Evolutionary conservation across 2,797 vertebrate genomes (phyloP).

Genomic region (Cyprinodon diabolis): DNA sequence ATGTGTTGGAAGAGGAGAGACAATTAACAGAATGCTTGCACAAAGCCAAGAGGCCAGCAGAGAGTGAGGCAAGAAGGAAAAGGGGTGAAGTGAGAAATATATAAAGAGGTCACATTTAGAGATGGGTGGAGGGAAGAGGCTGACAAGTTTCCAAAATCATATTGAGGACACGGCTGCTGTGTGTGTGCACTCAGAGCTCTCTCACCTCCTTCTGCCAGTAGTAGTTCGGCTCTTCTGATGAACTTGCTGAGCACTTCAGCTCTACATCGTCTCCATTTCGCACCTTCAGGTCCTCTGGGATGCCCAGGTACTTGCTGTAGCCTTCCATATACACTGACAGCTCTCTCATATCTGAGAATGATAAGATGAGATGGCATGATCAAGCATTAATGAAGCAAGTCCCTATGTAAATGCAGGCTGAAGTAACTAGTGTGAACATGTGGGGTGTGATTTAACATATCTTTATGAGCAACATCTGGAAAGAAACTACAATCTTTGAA

Average conservation of each 20-base stretch:
- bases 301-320: constrained; percentile 60
- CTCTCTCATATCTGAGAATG: constrained; percentile 71
- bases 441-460: constrained; percentile 29
- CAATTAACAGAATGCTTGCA: constrained; percentile 38
- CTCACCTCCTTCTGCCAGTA: constrained; percentile 82
- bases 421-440: constrained; percentile 8
- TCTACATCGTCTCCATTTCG: constrained; percentile 68
- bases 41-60: constrained; percentile 35
- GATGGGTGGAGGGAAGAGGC: constrained; percentile 17
- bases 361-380: constrained; percentile 12
- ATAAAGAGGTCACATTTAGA: constrained; percentile 38
- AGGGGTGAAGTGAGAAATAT: constrained; percentile 11
- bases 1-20: constrained; percentile 6
- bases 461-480: constrained; percentile 23
- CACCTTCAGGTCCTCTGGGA: constrained; percentile 67
- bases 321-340: constrained; percentile 57
- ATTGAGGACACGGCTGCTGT: constrained; percentile 28
- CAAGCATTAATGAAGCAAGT: constrained; percentile 38
- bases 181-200: not conserved
- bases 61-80: constrained; percentile 26
- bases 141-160: constrained; percentile 37
- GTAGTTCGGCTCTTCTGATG: constrained; percentile 75
- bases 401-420: not conserved
- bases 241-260: constrained; percentile 74
- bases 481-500: constrained; percentile 30